These are phyloP conservation scores for Pangasianodon hypophthalmus DNA, from an alignment of 2,113 vertebrate genomes.

Conservation along the genomic window DNA sequence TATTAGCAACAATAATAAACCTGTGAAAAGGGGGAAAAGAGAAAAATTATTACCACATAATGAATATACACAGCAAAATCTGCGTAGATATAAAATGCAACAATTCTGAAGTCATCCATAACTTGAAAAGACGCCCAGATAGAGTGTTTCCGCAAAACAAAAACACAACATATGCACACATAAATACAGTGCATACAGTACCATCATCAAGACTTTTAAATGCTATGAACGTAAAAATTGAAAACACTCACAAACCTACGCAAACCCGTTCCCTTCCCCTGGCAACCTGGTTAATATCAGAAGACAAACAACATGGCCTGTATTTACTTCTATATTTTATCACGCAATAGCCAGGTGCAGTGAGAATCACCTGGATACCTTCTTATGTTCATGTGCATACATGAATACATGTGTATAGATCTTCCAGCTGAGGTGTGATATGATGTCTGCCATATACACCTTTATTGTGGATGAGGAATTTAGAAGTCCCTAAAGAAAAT, in stretches of 20 bases:
- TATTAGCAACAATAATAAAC: conserved; percentile 31
- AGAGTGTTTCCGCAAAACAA: not conserved
- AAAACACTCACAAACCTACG: not conserved
- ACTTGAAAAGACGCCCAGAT: not conserved
- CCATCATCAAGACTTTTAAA: not conserved
- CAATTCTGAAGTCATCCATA: not conserved
- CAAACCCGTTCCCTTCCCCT: too few species aligned
- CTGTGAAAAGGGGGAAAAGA: conserved; percentile 42
- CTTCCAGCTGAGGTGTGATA: not conserved
- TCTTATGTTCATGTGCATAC: not conserved
- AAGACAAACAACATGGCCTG: not conserved
- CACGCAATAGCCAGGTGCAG: not conserved
- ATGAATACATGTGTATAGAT: not conserved
- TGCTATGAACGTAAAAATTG: not conserved
- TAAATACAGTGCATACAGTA: not conserved
- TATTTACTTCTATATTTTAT: not conserved
- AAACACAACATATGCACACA: not conserved
- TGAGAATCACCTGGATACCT: not conserved
- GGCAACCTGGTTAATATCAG: not conserved
- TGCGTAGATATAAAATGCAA: not conserved
- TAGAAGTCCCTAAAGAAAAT: not conserved
- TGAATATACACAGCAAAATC: not conserved
- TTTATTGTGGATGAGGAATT: not conserved
- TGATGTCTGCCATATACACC: not conserved
- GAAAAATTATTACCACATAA: conserved; percentile 20